A percentile compares a stretch with the other conserved stretches of the same genome.
These are phyloP conservation scores for Malaclemys terrapin DNA, from an alignment of 2,113 vertebrate genomes.

Conservation along the genomic window DNA sequence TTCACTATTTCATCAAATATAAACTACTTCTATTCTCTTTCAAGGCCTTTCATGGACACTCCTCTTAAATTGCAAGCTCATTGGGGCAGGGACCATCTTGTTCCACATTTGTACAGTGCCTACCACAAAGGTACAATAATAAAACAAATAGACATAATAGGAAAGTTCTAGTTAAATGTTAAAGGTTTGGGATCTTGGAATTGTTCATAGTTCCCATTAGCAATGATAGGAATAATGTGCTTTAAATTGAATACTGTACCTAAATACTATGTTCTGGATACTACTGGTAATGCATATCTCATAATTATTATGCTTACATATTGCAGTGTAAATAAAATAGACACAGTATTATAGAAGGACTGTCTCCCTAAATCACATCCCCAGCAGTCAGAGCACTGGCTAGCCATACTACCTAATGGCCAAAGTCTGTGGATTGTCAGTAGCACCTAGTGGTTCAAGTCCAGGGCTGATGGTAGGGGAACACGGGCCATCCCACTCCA, in stretches of 20 bases:
- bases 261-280: background rate
- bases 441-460: background rate
- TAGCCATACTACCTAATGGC: too few relatives aligned
- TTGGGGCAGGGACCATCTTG: background rate
- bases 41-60: background rate
- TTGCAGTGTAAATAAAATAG: background rate
- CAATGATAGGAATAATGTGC: background rate
- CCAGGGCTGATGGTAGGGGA: background rate
- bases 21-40: too few relatives aligned
- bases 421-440: too few relatives aligned
- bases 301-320: background rate
- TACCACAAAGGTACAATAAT: background rate
- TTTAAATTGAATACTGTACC: background rate
- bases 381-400: too few relatives aligned
- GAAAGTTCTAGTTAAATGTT: background rate
- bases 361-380: too few relatives aligned
- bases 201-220: background rate
- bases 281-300: background rate
- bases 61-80: background rate
- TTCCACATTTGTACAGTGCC: background rate
- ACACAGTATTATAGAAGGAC: too few relatives aligned
- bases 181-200: background rate
- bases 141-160: background rate
- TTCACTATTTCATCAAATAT: too few relatives aligned
- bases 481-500: background rate